Percentiles rank a stretch among this genome's conserved stretches.
Evolutionary conservation across 53 echinoderm and acorn worm genomes (phyloP).

Genomic region (Holothuria leucospilota): DNA sequence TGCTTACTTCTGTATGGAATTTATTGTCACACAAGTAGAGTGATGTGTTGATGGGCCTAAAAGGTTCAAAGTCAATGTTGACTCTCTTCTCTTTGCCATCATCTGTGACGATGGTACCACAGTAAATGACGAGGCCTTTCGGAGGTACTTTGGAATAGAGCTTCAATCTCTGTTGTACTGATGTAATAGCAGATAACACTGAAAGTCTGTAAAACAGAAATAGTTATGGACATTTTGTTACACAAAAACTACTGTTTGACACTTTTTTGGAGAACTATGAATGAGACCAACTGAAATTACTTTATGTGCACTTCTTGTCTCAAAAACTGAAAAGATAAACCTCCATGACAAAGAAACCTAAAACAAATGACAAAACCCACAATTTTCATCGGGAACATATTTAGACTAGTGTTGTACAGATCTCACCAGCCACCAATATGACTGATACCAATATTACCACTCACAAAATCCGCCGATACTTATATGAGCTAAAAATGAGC

Average conservation of each 20-base stretch:
- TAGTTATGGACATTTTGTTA: not conserved
- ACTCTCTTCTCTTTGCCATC: slow-evolving; percentile 99
- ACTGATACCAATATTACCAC: no score
- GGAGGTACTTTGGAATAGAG: slow-evolving; percentile 98
- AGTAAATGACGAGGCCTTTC: slow-evolving; percentile 98
- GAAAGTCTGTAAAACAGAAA: slow-evolving; percentile 76
- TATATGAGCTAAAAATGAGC: no score
- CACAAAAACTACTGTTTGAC: no score
- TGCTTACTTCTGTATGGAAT: slow-evolving; percentile 95
- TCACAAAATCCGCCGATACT: no score
- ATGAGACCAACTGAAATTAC: no score
- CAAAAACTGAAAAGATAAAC: no score
- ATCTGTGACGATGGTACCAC: slow-evolving; percentile 98
- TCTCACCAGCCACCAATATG: no score
- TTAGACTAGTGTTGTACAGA: no score
- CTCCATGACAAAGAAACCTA: no score
- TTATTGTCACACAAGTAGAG: slow-evolving; percentile 99
- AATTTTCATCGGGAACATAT: no score
- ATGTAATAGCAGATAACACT: slow-evolving; percentile 97
- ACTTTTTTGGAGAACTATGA: not conserved
- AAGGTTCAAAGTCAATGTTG: slow-evolving; percentile 99
- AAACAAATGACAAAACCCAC: no score
- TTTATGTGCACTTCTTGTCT: no score
- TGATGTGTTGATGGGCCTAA: slow-evolving; percentile 99
- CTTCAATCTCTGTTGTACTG: slow-evolving; percentile 98